Evolutionary conservation across 2,113 vertebrate genomes (phyloP).

Genomic region (Bujurquina vittata): DNA sequence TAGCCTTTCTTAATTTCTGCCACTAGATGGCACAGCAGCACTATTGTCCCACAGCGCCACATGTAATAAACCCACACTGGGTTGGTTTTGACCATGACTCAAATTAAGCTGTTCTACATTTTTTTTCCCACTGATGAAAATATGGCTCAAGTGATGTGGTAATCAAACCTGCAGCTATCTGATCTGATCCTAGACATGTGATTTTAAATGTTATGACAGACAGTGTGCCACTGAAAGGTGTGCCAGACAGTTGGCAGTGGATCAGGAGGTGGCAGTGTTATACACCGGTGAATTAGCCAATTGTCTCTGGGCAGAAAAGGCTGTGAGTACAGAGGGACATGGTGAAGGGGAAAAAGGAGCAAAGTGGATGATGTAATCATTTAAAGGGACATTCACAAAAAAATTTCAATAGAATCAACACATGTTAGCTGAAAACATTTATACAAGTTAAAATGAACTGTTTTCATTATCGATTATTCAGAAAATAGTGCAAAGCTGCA

Average conservation of each 20-base stretch:
- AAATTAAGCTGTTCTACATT: not conserved
- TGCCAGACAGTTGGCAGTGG: conserved; percentile 7
- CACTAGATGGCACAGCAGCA: conserved; percentile 57
- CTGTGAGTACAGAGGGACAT: conserved; percentile 65
- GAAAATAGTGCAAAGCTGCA: not conserved
- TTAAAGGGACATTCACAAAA: conserved; percentile 68
- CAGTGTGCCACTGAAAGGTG: conserved; percentile 20
- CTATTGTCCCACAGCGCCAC: not conserved
- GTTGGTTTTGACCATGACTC: not conserved
- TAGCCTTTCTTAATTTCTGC: not conserved
- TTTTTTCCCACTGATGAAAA: not conserved
- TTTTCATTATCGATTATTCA: not conserved
- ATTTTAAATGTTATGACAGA: conserved; percentile 12
- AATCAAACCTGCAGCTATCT: not conserved
- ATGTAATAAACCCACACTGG: not conserved
- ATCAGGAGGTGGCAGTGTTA: conserved; percentile 73
- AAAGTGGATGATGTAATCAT: conserved; percentile 74
- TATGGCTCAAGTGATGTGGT: not conserved
- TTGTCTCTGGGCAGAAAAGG: conserved; percentile 81
- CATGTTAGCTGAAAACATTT: not conserved
- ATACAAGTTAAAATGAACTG: not conserved
- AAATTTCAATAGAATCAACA: conserved; percentile 19
- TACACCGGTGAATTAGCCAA: conserved; percentile 71
- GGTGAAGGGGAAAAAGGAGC: conserved; percentile 47
- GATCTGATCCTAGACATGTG: not conserved